Base-by-base conservation (phyloP, 2,888 invertebrate genomes). In the Protonemura montana region DNA sequence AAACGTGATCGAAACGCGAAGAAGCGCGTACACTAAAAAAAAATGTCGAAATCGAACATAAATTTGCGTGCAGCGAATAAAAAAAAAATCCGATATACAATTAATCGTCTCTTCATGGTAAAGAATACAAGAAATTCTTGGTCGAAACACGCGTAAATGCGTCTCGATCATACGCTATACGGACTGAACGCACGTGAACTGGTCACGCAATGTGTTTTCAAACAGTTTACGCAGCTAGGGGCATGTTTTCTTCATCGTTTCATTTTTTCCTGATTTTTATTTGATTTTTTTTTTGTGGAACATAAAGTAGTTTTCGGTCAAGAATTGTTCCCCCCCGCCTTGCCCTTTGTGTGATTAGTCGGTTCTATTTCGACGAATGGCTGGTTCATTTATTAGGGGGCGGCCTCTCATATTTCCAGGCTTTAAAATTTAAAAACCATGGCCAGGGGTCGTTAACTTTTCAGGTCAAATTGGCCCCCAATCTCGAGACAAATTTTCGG, bases 401-500 rank as follows among this genome's bases (percentile, higher is more conserved):
- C 21, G 59, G 59, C 21, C 21, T 59, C 59, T 35, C 35, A 35
- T 35, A 21, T 59, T 59, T 21, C 59, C 16, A 21, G 59, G 21
- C 59, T 59, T 59, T 59, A 59, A 59, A 59, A 1, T 59, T 59
- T 59, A 59, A 59, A 59, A 10, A 2, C 16, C 59, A 16, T 21
- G 59, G 59, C 13, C 16, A 13, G 41, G 41, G 41, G 59, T 59
- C 59, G 59, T 59, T 59, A 21, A 59, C 59, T 21, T 59, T 59
- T 59, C 6, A 21, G 59, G 59, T 59, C 59, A 59, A 59, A 59
- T 59, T 59, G 59, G 59, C 59, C 59, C 7, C 3, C 16, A 21
- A 59, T 59, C 59, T 59, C 59, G 59, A 59, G 59, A 59, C 59
- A 59, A 59, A 59, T 59, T n/a, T 59, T 21, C 59, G 59, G 59